Conservation (phyloP, 2,797 vertebrate species). For the Eupleurogrammus muticus region DNA sequence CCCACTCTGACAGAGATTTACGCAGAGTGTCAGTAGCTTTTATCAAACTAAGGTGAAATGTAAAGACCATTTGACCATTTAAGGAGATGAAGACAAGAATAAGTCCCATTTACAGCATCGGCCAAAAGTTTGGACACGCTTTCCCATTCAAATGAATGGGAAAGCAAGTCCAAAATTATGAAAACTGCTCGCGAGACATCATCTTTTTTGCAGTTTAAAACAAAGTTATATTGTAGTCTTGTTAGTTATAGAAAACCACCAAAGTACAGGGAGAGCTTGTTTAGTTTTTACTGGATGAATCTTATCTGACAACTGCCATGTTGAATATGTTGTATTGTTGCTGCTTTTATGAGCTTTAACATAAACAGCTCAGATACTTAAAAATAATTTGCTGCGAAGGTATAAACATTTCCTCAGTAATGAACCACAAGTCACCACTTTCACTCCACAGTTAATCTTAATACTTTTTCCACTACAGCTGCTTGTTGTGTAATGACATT, state of each 20-base stretch:
- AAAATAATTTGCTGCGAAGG: not conserved
- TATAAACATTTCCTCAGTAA: too few species aligned
- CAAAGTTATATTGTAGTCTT: too few species aligned
- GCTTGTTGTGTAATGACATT: not conserved
- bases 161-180: not conserved
- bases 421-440: not conserved
- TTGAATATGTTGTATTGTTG: not conserved
- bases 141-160: too few species aligned
- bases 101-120: too few species aligned
- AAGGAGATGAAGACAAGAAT: not conserved
- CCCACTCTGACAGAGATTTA: too few species aligned
- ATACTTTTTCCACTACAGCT: constrained; percentile 8
- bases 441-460: not conserved
- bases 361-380: not conserved
- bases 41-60: too few species aligned
- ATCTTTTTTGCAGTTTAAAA: not conserved
- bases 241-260: too few species aligned
- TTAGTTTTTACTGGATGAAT: not conserved
- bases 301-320: not conserved
- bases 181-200: not conserved
- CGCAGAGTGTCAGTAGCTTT: too few species aligned
- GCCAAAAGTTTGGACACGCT: too few species aligned
- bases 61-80: too few species aligned
- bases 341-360: not conserved
- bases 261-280: not conserved